phyloP scores from a whole-genome alignment of 2,113 vertebrate species.

The Sciurus niger region DNA sequence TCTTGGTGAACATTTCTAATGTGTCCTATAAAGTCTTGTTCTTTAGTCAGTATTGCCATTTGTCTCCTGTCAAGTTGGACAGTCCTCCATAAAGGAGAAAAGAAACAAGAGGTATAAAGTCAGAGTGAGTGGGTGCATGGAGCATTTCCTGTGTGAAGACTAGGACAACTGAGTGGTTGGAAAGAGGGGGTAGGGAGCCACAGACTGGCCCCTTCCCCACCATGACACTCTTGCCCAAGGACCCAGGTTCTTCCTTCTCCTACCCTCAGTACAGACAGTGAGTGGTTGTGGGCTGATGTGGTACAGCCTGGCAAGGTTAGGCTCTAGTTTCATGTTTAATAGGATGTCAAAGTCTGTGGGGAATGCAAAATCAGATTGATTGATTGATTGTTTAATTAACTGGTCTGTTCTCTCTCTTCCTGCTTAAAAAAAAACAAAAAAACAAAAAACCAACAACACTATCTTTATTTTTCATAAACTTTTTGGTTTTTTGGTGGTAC shows the following conservation, averaged over 20 bases:
- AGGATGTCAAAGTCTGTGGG: background rate
- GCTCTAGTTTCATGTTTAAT: background rate
- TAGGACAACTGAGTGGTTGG: background rate
- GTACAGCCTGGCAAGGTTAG: background rate
- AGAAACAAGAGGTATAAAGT: background rate
- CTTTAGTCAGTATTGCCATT: background rate
- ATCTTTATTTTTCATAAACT: constrained; percentile 33
- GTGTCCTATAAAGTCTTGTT: constrained; percentile 41
- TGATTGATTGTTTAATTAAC: background rate
- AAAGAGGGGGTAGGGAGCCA: background rate
- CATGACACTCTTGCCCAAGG: background rate
- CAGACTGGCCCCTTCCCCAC: background rate
- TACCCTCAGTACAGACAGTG: background rate
- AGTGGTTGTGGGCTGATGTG: background rate
- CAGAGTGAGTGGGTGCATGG: background rate
- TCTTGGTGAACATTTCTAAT: constrained; percentile 36
- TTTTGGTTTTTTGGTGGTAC: background rate
- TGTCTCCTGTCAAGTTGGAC: constrained; percentile 44
- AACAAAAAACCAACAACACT: no score
- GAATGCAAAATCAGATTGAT: background rate
- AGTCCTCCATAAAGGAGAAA: background rate
- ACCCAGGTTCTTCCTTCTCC: background rate
- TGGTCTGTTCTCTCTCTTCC: background rate
- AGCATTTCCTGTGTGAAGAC: background rate
- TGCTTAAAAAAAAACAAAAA: background rate